Conservation (phyloP, 2,888 invertebrate species). For the Aphidoletes aphidimyza region DNA sequence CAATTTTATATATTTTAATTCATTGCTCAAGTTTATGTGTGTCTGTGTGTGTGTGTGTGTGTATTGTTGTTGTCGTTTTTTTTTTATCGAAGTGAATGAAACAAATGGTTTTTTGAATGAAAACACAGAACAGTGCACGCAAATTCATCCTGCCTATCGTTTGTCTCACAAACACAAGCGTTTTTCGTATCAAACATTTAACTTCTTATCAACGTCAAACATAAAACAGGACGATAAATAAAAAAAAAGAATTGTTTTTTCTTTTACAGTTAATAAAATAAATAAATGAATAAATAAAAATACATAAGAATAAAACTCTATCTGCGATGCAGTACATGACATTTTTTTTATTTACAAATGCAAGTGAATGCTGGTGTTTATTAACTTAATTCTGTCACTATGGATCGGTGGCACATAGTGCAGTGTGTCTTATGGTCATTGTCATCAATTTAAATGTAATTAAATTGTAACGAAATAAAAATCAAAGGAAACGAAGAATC, state of each 20-base stretch:
- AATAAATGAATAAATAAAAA: not conserved
- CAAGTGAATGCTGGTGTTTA: not conserved
- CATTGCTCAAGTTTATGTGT: too few relatives aligned
- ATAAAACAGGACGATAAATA: not conserved
- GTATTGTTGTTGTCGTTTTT: too few relatives aligned
- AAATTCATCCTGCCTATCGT: not conserved
- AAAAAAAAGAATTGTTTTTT: too few relatives aligned
- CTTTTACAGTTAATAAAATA: not conserved
- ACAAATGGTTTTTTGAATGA: not conserved
- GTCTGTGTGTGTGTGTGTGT: too few relatives aligned
- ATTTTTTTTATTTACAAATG: not conserved
- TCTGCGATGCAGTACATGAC: not conserved
- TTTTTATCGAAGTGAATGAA: not conserved
- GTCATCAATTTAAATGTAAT: constrained; percentile 40
- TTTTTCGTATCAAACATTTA: not conserved
- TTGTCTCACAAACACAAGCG: not conserved
- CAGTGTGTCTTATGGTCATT: constrained; percentile 30
- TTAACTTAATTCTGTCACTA: constrained; percentile 35
- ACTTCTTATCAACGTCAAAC: not conserved
- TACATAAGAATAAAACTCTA: not conserved
- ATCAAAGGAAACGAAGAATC: not conserved
- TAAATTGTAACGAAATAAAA: constrained; percentile 16
- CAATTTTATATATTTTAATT: too few relatives aligned
- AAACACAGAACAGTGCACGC: not conserved
- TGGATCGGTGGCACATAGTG: constrained; percentile 26